Evolutionary conservation across 2,113 vertebrate species (phyloP).

Genomic region (Octodon degus): DNA sequence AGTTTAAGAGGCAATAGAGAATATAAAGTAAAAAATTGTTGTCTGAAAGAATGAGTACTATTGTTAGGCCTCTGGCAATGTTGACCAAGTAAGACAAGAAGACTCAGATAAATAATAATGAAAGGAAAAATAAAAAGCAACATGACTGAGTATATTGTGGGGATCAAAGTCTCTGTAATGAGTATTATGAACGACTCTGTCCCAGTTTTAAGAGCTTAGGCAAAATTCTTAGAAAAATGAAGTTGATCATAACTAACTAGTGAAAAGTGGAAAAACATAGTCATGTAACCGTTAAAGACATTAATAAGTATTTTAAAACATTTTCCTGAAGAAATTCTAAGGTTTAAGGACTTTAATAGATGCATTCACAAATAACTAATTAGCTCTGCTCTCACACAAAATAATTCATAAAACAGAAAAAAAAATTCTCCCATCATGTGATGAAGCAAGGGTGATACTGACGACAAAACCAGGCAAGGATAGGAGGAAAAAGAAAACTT

Average conservation of each 20-base stretch:
- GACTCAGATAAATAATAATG: background rate
- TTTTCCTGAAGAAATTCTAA: background rate
- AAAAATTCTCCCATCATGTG: background rate
- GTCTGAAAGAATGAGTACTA: background rate
- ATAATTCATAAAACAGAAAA: background rate
- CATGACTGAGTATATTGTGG: no score
- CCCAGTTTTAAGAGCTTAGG: background rate
- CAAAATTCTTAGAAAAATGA: background rate
- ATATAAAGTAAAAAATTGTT: background rate
- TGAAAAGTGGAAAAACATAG: background rate
- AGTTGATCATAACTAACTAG: background rate
- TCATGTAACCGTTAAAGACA: background rate
- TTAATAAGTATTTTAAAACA: background rate
- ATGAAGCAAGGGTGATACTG: background rate
- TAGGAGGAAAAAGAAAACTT: background rate
- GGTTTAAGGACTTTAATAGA: background rate
- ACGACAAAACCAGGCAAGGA: background rate
- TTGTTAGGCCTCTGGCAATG: background rate
- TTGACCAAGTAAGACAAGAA: background rate
- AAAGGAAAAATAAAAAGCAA: background rate
- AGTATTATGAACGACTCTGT: background rate
- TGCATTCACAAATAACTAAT: background rate
- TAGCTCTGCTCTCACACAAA: background rate
- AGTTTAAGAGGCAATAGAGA: conserved; percentile 14
- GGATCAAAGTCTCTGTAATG: background rate